phyloP scores from a whole-genome alignment of 2,888 invertebrate genomes.

The Dastarcus helophoroides region DNA sequence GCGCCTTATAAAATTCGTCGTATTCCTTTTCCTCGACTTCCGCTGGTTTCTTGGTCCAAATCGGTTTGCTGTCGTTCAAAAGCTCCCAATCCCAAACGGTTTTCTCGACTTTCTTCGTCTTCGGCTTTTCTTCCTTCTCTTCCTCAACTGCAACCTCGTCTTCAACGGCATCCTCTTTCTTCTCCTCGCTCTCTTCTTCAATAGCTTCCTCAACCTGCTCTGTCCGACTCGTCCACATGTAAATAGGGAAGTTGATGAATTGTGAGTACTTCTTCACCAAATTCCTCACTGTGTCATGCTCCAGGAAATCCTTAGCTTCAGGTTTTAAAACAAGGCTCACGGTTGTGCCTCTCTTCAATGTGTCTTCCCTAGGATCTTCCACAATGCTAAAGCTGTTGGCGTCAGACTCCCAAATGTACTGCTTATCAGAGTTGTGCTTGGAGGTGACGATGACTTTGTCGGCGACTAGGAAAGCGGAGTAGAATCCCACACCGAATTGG shows the following conservation, averaged over 20 bases:
- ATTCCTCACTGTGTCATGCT: conserved; percentile 79
- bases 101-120: conserved; percentile 80
- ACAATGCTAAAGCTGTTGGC: conserved; percentile 78
- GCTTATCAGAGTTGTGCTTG: conserved; percentile 87
- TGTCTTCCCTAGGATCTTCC: conserved; percentile 89
- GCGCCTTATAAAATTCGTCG: conserved; percentile 85
- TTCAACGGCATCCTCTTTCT: conserved; percentile 42
- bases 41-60: conserved; percentile 89
- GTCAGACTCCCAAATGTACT: conserved; percentile 98
- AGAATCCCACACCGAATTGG: conserved; percentile 99
- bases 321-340: conserved; percentile 84
- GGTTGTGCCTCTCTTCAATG: conserved; percentile 63
- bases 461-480: conserved; percentile 92
- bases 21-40: conserved; percentile 87
- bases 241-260: conserved; percentile 99
- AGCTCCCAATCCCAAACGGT: conserved; percentile 98
- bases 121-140: conserved; percentile 60
- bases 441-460: conserved; percentile 92
- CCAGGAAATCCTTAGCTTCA: conserved; percentile 92
- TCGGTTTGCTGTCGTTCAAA: conserved; percentile 93
- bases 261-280: conserved; percentile 97
- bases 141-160: conserved; percentile 60
- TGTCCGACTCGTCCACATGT: conserved; percentile 72
- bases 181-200: conserved; percentile 40
- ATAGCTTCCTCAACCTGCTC: conserved; percentile 63